Conservation (phyloP, 2,113 vertebrate genomes). For the Gasterosteus nipponicus region DNA sequence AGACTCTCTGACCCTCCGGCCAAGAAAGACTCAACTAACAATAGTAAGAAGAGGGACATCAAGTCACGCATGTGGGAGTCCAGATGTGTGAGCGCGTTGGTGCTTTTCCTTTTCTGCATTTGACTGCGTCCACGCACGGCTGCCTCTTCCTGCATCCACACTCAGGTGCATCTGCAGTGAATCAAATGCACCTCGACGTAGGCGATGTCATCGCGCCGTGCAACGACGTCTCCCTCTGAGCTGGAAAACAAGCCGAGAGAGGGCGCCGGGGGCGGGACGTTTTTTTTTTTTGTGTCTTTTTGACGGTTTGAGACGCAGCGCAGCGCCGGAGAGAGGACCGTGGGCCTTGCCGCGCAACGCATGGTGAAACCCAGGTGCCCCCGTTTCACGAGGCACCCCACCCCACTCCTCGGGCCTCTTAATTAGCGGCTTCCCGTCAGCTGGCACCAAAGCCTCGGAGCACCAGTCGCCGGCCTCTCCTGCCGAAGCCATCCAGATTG, state of each 20-base stretch:
- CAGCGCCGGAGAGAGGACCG: constrained; percentile 30
- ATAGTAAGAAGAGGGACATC: constrained; percentile 56
- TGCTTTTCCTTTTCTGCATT: not conserved
- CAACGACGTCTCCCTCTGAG: constrained; percentile 60
- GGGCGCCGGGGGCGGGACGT: constrained; percentile 12
- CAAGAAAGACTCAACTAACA: constrained; percentile 66
- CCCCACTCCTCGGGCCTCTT: constrained; percentile 68
- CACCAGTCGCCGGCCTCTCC: constrained; percentile 49
- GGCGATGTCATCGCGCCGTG: constrained; percentile 62
- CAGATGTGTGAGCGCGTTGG: constrained; percentile 24
- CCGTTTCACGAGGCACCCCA: constrained; percentile 71
- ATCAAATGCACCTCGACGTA: constrained; percentile 60
- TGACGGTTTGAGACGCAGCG: constrained; percentile 44
- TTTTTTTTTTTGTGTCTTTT: constrained; percentile 19
- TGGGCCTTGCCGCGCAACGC: constrained; percentile 30
- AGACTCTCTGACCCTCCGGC: constrained; percentile 73
- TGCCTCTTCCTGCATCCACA: constrained; percentile 26
- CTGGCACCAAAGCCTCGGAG: constrained; percentile 70
- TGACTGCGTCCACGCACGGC: constrained; percentile 6
- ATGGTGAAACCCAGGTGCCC: constrained; percentile 74
- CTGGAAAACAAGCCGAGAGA: constrained; percentile 43
- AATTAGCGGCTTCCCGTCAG: constrained; percentile 73
- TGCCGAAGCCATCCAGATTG: constrained; percentile 49
- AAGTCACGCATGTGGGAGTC: constrained; percentile 62
- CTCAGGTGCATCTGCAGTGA: constrained; percentile 39